Percentiles rank a stretch among this genome's conserved stretches.
Conservation (phyloP, 2,888 invertebrate genomes). For the Paralinhomoeus sp. region DNA sequence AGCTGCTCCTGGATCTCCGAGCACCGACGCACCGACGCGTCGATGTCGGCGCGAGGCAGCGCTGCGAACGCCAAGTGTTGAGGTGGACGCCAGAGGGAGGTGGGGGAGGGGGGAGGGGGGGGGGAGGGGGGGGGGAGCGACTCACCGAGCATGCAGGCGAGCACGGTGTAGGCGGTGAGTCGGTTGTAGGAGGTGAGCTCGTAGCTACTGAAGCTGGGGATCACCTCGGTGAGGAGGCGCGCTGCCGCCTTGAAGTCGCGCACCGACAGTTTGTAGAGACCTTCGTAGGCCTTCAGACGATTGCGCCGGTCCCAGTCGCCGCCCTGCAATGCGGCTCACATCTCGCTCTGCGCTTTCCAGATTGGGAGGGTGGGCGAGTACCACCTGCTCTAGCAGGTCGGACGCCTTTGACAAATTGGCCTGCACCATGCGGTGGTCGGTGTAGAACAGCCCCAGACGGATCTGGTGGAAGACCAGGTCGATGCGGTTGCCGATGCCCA, state of each 20-base stretch:
- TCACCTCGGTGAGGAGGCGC: constrained; percentile 79
- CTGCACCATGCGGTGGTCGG: constrained; percentile 63
- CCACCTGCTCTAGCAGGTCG: constrained; percentile 32
- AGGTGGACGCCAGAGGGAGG: too few relatives aligned
- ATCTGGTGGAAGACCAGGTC: constrained; percentile 63
- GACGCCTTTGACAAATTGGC: constrained; percentile 70
- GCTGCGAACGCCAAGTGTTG: too few relatives aligned
- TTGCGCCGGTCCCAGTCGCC: constrained; percentile 98
- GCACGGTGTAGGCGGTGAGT: constrained; percentile 53
- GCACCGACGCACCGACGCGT: constrained; percentile 42
- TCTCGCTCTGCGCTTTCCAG: too few relatives aligned
- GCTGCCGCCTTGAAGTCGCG: constrained; percentile 88
- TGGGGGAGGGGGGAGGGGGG: too few relatives aligned
- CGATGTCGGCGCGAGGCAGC: constrained; percentile 18
- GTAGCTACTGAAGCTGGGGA: constrained; percentile 95
- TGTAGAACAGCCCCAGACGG: constrained; percentile 59
- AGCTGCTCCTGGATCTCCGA: constrained; percentile 61
- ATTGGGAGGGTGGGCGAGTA: too few relatives aligned
- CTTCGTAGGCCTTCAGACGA: constrained; percentile 80
- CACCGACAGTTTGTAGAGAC: constrained; percentile 80
- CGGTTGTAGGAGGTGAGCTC: constrained; percentile 92
- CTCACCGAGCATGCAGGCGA: constrained; percentile 51
- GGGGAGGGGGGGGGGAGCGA: too few relatives aligned
- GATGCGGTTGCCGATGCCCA: constrained; percentile 42
- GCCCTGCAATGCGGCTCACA: constrained; percentile 56